phyloP scores from a whole-genome alignment of 2,797 vertebrate genomes.

The Chelidonichthys spinosus region DNA sequence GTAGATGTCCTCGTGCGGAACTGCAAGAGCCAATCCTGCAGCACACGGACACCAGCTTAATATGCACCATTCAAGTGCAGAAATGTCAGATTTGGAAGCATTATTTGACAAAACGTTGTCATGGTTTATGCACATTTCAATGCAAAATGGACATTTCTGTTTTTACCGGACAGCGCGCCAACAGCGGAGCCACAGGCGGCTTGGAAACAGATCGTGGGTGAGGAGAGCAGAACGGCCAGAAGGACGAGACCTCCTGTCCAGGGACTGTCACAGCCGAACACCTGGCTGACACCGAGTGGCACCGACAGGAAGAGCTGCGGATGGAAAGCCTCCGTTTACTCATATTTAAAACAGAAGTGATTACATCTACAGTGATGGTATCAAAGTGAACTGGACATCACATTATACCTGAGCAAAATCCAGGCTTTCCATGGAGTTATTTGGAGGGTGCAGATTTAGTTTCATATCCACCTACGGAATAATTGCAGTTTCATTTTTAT shows the following conservation, averaged over 20 bases:
- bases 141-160: slow-evolving; percentile 37
- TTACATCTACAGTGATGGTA: too few species aligned
- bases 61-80: neutral
- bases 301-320: slow-evolving; percentile 87
- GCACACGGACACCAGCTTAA: slow-evolving; percentile 24
- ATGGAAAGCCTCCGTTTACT: slow-evolving; percentile 12
- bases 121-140: slow-evolving; percentile 39
- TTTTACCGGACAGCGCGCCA: slow-evolving; percentile 88
- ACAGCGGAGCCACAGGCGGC: slow-evolving; percentile 87
- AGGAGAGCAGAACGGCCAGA: slow-evolving; percentile 89
- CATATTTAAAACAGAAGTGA: neutral
- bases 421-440: slow-evolving; percentile 81
- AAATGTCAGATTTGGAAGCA: slow-evolving; percentile 9
- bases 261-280: slow-evolving; percentile 90
- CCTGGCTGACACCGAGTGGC: slow-evolving; percentile 89
- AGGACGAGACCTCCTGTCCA: slow-evolving; percentile 91
- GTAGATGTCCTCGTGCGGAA: slow-evolving; percentile 85
- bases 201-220: slow-evolving; percentile 88
- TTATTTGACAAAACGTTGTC: slow-evolving; percentile 15
- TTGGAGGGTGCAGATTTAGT: slow-evolving; percentile 71
- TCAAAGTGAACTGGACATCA: neutral
- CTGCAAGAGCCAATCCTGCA: slow-evolving; percentile 86
- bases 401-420: slow-evolving; percentile 34
- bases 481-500: neutral
- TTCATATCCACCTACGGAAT: slow-evolving; percentile 67